Percentiles rank a stretch among this genome's conserved stretches.
Evolutionary conservation across 1,140 invertebrate species (phyloP).

Genomic region (Nasonia giraulti): DNA sequence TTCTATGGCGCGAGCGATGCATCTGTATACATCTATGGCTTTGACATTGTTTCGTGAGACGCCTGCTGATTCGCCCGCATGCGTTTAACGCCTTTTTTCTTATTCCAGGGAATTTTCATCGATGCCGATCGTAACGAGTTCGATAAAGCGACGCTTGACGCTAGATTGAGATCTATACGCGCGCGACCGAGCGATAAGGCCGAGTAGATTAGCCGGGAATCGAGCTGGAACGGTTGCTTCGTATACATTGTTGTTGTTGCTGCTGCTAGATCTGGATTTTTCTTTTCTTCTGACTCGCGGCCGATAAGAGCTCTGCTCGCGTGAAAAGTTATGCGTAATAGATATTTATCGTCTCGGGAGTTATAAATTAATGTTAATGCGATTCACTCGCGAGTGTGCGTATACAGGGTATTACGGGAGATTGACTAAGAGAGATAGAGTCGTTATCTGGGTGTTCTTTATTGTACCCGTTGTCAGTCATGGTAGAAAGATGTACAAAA

Average conservation of each 20-base stretch:
- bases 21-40: constrained; percentile 11
- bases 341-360: background rate
- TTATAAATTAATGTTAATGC: background rate
- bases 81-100: background rate
- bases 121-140: background rate
- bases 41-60: constrained; percentile 46
- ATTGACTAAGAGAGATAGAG: background rate
- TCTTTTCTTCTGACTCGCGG: background rate
- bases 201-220: too few species aligned
- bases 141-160: background rate
- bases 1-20: constrained; percentile 1
- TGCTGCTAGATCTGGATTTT: background rate
- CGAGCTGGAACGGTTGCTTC: background rate
- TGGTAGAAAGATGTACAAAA: background rate
- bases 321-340: background rate
- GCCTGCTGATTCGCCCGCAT: constrained; percentile 28
- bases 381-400: background rate
- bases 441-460: background rate
- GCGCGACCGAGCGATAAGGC: background rate
- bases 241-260: background rate
- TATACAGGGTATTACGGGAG: background rate
- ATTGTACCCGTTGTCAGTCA: background rate
- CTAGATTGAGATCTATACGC: background rate
- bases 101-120: background rate
- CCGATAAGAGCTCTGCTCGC: background rate